These are phyloP conservation scores for Sardinella longiceps DNA, from an alignment of 2,797 vertebrate species.

Conservation along the genomic window DNA sequence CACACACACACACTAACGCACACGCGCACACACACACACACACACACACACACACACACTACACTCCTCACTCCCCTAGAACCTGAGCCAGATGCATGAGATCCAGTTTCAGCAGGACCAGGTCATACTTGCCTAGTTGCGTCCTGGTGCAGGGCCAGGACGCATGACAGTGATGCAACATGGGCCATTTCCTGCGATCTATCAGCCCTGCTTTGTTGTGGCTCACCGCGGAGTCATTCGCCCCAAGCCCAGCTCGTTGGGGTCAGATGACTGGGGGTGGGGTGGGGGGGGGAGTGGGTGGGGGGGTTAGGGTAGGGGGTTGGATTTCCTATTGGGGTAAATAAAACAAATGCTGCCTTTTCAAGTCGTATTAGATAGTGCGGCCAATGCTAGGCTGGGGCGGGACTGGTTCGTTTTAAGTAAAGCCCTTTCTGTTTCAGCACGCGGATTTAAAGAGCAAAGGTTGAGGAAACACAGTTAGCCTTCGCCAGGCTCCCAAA, in stretches of 20 bases:
- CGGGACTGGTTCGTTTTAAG: slow-evolving; percentile 5
- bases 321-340: slow-evolving; percentile 34
- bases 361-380: slow-evolving; percentile 33
- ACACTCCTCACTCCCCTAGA: not conserved
- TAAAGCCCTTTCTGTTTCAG: slow-evolving; percentile 22
- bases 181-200: slow-evolving; percentile 43
- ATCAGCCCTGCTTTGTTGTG: slow-evolving; percentile 44
- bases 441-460: not conserved
- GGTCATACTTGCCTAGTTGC: slow-evolving; percentile 35
- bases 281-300: not conserved
- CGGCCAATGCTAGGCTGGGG: not conserved
- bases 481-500: slow-evolving; percentile 2
- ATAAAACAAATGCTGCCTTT: slow-evolving; percentile 38
- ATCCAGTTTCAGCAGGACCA: slow-evolving; percentile 35
- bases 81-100: slow-evolving; percentile 8
- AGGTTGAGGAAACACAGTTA: slow-evolving; percentile 24
- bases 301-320: not conserved
- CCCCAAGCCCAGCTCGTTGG: slow-evolving; percentile 28
- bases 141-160: slow-evolving; percentile 46
- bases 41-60: no score
- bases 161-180: slow-evolving; percentile 53
- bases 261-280: slow-evolving; percentile 35
- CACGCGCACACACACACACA: no score
- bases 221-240: slow-evolving; percentile 40
- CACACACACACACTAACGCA: no score